Evolutionary conservation across 2,113 vertebrate species (phyloP).

Genomic region (Chaetodon trifascialis): DNA sequence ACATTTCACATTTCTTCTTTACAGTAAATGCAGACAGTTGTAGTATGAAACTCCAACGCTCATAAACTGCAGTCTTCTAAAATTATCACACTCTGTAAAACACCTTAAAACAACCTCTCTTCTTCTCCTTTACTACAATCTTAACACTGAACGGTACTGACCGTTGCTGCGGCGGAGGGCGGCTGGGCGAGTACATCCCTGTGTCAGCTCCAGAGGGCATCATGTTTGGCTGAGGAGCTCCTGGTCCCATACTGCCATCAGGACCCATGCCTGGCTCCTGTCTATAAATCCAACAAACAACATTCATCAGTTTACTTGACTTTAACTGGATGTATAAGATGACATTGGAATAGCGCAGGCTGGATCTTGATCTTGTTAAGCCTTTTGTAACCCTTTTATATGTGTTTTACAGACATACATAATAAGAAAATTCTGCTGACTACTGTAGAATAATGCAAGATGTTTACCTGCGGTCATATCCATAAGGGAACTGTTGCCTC

Average conservation of each 20-base stretch:
- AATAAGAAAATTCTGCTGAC: neutral
- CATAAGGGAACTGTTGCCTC: conserved; percentile 95
- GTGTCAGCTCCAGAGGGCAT: conserved; percentile 94
- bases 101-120: neutral
- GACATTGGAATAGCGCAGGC: neutral
- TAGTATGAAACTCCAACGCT: neutral
- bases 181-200: conserved; percentile 99
- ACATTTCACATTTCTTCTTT: neutral
- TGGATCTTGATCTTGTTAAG: no score
- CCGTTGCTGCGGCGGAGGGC: conserved; percentile 92
- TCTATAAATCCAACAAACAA: conserved; percentile 77
- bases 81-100: neutral
- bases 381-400: neutral
- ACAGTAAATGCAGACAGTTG: neutral
- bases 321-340: neutral
- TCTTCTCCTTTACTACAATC: neutral
- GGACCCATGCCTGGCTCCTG: conserved; percentile 93
- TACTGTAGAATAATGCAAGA: neutral
- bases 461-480: conserved; percentile 89
- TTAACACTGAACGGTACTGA: conserved; percentile 63
- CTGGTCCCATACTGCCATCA: conserved; percentile 90
- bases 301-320: neutral
- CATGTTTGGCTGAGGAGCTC: conserved; percentile 91
- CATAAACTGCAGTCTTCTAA: neutral
- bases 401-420: neutral